A percentile compares a stretch with the other conserved stretches of the same genome.
Evolutionary conservation across 1,140 invertebrate species (phyloP).

Genomic region (Zophobas atratus): DNA sequence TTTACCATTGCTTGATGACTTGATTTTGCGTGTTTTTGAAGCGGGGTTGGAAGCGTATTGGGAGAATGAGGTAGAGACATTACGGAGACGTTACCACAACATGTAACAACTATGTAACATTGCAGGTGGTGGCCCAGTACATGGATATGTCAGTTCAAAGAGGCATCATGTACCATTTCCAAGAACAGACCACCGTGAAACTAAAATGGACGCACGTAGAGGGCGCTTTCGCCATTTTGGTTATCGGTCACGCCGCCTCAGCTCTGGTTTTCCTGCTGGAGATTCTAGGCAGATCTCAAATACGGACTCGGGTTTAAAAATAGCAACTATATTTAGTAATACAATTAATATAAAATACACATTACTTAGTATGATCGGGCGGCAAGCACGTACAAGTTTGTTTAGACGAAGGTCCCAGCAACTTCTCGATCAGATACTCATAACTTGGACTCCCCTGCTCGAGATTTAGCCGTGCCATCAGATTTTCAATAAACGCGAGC

Average conservation of each 20-base stretch:
- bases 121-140: slow-evolving; percentile 51
- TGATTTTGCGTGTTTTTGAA: slow-evolving; percentile 55
- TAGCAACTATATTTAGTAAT: neutral
- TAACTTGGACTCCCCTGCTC: neutral
- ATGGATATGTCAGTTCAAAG: slow-evolving; percentile 58
- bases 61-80: slow-evolving; percentile 52
- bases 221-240: slow-evolving; percentile 58
- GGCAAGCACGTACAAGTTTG: slow-evolving; percentile 3
- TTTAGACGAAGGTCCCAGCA: neutral
- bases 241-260: slow-evolving; percentile 44
- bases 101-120: neutral
- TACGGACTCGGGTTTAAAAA: neutral
- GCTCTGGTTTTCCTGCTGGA: slow-evolving; percentile 2
- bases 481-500: neutral
- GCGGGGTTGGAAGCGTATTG: slow-evolving; percentile 55
- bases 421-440: neutral
- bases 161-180: slow-evolving; percentile 52
- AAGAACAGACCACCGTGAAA: slow-evolving; percentile 49
- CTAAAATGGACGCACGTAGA: slow-evolving; percentile 57
- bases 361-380: neutral
- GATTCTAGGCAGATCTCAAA: neutral
- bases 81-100: neutral
- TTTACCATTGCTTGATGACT: slow-evolving; percentile 44
- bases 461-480: neutral
- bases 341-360: neutral